Base-by-base conservation (phyloP, 2,888 invertebrate species). In the Laothoe populi region DNA sequence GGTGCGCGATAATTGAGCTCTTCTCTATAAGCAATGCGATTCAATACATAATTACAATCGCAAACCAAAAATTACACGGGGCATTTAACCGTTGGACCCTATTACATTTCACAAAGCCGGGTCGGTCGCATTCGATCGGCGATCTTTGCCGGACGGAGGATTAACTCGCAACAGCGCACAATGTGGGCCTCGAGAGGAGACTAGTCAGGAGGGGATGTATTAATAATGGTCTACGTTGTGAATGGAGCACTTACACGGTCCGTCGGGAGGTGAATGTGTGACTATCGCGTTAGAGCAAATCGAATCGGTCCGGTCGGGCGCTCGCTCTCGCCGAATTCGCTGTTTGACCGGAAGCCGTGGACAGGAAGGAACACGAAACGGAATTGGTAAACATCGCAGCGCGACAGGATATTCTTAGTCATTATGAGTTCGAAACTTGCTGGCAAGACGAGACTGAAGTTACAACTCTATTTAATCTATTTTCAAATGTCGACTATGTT, bases 21-120 rank as follows among this genome's bases (percentile, higher is more conserved):
- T 90, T 89, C 89, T 86, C 88, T 81, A 77, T 79, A 77, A 85
- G 80, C 77, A 80, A 53, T 70, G 80, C 84, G 78, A 87, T 87
- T 87, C 87, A 84, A 88, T 88, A 90, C 84, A 90, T 90, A 90
- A 90, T 90, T 92, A 87, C 90, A 88, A 90, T 87, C 82, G 90
- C 90, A 89, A 90, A 92, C 90, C 90, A 88, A 91, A 90, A 90
- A 92, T 92, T 90, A 90, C 88, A 88, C 82, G 88, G 87, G 76
- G 85, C 87, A 87, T 91, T 90, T 86, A 89, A 87, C 85, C 72
- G 83, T 83, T 82, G 85, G 87, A 87, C 87, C 88, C 88, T 86
- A 88, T 88, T 88, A 88, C 84, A 83, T 83, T 83, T 82, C 84
- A 86, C 85, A 87, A 87, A 88, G 87, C 88, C 83, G 86, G 87